phyloP scores from a whole-genome alignment of 2,113 vertebrate genomes.

The Ailurus styani region DNA sequence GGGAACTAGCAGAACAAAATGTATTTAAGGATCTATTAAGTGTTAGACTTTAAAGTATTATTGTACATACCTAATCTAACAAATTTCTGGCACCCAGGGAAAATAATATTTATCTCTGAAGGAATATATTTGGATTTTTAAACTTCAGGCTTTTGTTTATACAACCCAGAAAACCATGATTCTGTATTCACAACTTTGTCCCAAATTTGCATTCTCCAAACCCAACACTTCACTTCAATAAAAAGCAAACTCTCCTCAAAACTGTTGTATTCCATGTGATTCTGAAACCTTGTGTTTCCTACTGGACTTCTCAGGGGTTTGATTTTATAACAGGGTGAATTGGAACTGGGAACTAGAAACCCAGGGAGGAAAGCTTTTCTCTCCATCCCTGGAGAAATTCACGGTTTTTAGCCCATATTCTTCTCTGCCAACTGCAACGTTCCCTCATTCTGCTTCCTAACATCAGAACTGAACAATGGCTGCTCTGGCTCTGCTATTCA shows the following conservation, averaged over 20 bases:
- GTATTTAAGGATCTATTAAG: not conserved
- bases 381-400: not conserved
- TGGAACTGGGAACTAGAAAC: not conserved
- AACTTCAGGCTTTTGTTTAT: not conserved
- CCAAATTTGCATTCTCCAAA: not conserved
- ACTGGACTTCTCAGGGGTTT: not conserved
- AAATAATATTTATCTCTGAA: not conserved
- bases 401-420: not conserved
- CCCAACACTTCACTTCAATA: not conserved
- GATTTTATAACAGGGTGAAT: not conserved
- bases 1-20: not conserved
- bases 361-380: not conserved
- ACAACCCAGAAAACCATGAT: not conserved
- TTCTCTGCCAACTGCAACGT: not conserved
- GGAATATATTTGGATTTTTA: not conserved
- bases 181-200: not conserved
- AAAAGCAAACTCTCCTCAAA: not conserved
- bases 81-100: not conserved
- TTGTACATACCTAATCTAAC: not conserved
- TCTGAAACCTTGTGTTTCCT: not conserved
- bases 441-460: not conserved
- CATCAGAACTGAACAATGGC: not conserved
- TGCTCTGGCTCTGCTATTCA: not conserved
- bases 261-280: not conserved
- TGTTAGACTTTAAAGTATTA: not conserved